phyloP scores from a whole-genome alignment of 1,140 invertebrate species.

The Scaptodrosophila lebanonensis region DNA sequence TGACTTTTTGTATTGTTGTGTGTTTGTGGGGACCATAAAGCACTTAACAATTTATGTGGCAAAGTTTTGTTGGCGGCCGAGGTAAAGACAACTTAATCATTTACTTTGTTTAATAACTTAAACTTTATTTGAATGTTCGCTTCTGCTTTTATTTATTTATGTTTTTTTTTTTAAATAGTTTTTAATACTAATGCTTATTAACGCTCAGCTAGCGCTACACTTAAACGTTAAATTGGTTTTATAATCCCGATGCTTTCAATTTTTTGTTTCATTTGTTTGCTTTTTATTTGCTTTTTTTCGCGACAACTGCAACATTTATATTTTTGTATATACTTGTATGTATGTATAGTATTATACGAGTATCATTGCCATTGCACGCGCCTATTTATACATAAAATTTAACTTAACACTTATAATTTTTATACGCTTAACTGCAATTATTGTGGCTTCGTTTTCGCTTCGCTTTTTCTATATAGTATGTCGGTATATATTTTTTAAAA shows the following conservation, averaged over 20 bases:
- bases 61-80: constrained; percentile 27
- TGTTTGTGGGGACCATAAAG: no score
- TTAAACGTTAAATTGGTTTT: constrained; percentile 55
- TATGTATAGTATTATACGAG: constrained; percentile 20
- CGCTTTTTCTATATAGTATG: constrained; percentile 3
- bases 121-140: constrained; percentile 68
- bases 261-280: constrained; percentile 42
- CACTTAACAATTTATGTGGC: no score
- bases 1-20: constrained; percentile 21
- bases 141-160: constrained; percentile 37
- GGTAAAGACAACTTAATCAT: constrained; percentile 66
- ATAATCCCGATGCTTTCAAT: constrained; percentile 46
- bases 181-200: constrained; percentile 50
- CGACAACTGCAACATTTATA: constrained; percentile 23
- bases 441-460: constrained; percentile 5
- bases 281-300: constrained; percentile 45
- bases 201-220: constrained; percentile 52
- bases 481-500: background rate
- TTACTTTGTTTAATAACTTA: constrained; percentile 56
- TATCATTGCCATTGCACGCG: no score
- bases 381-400: constrained; percentile 23
- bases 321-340: constrained; percentile 10
- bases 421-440: constrained; percentile 25
- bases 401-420: constrained; percentile 31
- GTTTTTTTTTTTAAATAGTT: constrained; percentile 16